These are phyloP conservation scores for Microtus pennsylvanicus DNA, from an alignment of 2,113 vertebrate genomes.

Conservation along the genomic window DNA sequence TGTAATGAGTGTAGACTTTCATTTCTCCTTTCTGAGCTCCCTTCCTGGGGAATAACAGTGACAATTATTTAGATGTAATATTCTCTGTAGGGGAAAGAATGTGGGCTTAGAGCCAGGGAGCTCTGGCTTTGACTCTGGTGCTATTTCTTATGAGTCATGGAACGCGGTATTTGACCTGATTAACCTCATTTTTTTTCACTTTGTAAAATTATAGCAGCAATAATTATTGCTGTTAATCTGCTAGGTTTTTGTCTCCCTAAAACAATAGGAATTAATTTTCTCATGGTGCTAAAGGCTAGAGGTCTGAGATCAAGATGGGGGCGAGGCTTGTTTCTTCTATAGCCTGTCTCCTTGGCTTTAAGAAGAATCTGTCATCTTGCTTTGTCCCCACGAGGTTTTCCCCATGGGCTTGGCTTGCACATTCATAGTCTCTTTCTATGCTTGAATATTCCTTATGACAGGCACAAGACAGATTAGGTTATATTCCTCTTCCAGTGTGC, in stretches of 20 bases:
- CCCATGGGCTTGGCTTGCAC: too few relatives aligned
- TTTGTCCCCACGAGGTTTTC: too few relatives aligned
- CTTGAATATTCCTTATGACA: too few relatives aligned
- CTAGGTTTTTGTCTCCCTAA: background rate
- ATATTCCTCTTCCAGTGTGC: too few relatives aligned
- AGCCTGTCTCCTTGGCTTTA: too few relatives aligned
- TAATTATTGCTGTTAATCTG: background rate
- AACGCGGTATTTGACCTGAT: background rate
- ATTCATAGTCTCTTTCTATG: too few relatives aligned
- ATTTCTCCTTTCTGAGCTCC: background rate
- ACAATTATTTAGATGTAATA: slow-evolving; percentile 41
- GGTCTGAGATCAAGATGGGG: too few relatives aligned
- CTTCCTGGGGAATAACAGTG: slow-evolving; percentile 1
- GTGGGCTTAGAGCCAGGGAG: background rate
- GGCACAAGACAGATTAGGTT: too few relatives aligned
- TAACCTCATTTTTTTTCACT: slow-evolving; percentile 33
- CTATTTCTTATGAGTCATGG: slow-evolving; percentile 25
- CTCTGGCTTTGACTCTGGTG: slow-evolving; percentile 2
- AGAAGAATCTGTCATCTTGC: too few relatives aligned
- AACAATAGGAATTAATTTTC: slow-evolving; percentile 26
- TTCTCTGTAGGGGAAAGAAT: background rate
- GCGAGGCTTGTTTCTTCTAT: too few relatives aligned
- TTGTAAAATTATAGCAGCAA: background rate
- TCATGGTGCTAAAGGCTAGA: background rate
- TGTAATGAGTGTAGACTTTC: slow-evolving; percentile 27